These are phyloP conservation scores for Champsocephalus gunnari DNA, from an alignment of 2,797 vertebrate species.

Conservation along the genomic window DNA sequence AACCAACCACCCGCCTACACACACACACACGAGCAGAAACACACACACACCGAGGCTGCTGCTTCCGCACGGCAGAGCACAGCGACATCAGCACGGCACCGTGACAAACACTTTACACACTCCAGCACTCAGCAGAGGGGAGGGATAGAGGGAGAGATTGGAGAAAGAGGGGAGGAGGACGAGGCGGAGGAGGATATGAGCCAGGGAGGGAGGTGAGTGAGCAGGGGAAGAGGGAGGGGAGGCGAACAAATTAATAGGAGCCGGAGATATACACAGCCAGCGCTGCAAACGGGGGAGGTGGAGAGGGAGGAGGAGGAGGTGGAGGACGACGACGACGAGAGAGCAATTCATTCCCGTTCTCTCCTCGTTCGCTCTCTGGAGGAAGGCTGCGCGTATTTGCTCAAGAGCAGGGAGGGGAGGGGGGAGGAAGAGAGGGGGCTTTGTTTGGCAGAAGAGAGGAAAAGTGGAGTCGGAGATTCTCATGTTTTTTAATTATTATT, in stretches of 20 bases:
- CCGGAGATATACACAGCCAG: constrained; percentile 80
- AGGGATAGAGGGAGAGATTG: constrained; percentile 55
- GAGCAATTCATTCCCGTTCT: constrained; percentile 82
- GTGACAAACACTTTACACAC: constrained; percentile 85
- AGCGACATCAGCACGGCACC: constrained; percentile 79
- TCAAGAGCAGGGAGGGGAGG: constrained; percentile 45
- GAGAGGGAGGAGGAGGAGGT: constrained; percentile 29
- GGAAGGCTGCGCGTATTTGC: constrained; percentile 68
- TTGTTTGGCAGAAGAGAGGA: constrained; percentile 52
- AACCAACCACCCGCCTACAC: constrained; percentile 70
- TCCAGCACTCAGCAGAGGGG: constrained; percentile 76
- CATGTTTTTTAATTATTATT: too few species aligned
- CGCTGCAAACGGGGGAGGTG: constrained; percentile 63
- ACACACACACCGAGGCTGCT: constrained; percentile 56
- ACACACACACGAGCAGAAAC: neutral
- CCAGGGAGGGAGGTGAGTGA: constrained; percentile 43
- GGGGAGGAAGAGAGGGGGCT: constrained; percentile 28
- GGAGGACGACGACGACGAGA: constrained; percentile 56
- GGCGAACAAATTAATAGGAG: constrained; percentile 83
- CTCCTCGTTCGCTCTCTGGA: constrained; percentile 76
- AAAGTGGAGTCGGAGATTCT: constrained; percentile 21
- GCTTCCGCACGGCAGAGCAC: constrained; percentile 74
- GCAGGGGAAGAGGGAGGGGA: constrained; percentile 42
- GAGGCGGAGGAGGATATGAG: constrained; percentile 70
- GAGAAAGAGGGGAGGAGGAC: constrained; percentile 37